Conservation (phyloP, 2,888 invertebrate species). For the Dinocampus coccinellae region DNA sequence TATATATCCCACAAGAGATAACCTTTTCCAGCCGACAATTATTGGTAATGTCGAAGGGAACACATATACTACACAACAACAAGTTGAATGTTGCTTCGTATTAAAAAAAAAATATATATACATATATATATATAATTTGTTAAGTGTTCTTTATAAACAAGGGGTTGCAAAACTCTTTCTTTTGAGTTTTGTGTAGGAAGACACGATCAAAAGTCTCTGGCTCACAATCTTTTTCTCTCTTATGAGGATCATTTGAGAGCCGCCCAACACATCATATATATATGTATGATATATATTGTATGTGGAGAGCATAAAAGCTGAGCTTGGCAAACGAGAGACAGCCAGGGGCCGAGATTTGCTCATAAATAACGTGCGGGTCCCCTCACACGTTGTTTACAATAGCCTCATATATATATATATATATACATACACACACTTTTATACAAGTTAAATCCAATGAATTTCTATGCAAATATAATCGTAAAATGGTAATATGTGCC, state of each 20-base stretch:
- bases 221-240: background rate
- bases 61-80: background rate
- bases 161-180: slow-evolving; percentile 19
- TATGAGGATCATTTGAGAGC: background rate
- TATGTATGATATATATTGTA: background rate
- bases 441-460: slow-evolving; percentile 56
- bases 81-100: background rate
- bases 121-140: background rate
- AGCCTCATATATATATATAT: too few species aligned
- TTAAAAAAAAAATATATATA: background rate
- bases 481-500: slow-evolving; percentile 42
- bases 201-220: slow-evolving; percentile 51
- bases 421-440: too few species aligned
- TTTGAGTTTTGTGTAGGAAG: slow-evolving; percentile 36
- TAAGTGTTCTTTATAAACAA: background rate
- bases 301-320: background rate
- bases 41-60: slow-evolving; percentile 65
- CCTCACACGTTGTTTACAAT: slow-evolving; percentile 58
- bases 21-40: slow-evolving; percentile 67
- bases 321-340: slow-evolving; percentile 23
- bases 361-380: slow-evolving; percentile 41
- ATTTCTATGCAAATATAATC: slow-evolving; percentile 63
- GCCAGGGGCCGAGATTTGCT: slow-evolving; percentile 32
- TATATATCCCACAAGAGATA: slow-evolving; percentile 58
- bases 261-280: background rate